Evolutionary conservation across 2,888 invertebrate genomes (phyloP).

Genomic region (Eutolmus rufibarbis): DNA sequence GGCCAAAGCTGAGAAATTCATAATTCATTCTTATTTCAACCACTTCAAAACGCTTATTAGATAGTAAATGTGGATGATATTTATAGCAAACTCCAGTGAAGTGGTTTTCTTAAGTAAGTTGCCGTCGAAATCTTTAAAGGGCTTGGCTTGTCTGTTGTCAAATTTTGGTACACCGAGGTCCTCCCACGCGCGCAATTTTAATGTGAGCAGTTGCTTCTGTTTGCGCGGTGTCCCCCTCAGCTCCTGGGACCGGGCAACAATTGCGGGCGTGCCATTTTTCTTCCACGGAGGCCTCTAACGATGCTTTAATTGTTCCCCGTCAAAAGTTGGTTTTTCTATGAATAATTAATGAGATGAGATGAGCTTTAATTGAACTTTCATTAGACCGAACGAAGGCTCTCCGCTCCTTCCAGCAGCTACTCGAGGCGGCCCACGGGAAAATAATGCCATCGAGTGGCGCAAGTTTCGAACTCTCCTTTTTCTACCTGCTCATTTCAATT

Average conservation of each 20-base stretch:
- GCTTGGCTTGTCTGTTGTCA: neutral
- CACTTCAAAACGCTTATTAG: neutral
- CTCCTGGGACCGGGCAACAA: neutral
- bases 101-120: neutral
- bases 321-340: constrained; percentile 45
- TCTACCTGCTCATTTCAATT: constrained; percentile 18
- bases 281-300: constrained; percentile 9
- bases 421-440: neutral
- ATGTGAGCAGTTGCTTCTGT: neutral
- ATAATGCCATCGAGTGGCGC: constrained; percentile 14
- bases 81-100: neutral
- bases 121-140: neutral
- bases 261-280: constrained; percentile 9
- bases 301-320: constrained; percentile 43
- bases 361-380: constrained; percentile 47
- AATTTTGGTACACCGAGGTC: neutral
- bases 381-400: constrained; percentile 36
- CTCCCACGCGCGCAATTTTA: neutral
- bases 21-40: neutral
- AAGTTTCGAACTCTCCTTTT: constrained; percentile 17
- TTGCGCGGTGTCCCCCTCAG: neutral
- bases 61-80: neutral
- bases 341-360: constrained; percentile 45
- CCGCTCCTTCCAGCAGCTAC: neutral
- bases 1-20: too few species aligned